These are phyloP conservation scores for Spisula subtruncata DNA, from an alignment of 2,888 invertebrate genomes.

Conservation along the genomic window DNA sequence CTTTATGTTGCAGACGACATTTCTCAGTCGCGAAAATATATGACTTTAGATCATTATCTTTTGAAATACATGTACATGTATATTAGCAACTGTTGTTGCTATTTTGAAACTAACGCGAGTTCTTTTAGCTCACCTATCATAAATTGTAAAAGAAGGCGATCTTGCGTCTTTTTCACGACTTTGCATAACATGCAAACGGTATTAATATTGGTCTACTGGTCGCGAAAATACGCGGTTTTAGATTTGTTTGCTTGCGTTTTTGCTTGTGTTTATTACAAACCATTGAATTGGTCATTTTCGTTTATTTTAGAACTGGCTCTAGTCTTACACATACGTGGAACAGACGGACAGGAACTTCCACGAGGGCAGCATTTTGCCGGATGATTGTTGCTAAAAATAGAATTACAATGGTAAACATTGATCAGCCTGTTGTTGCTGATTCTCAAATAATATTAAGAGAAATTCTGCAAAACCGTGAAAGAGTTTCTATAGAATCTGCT, in stretches of 20 bases:
- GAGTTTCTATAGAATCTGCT: constrained; percentile 90
- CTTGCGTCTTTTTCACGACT: too few species aligned
- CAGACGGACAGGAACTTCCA: not conserved
- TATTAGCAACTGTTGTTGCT: not conserved
- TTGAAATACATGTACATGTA: not conserved
- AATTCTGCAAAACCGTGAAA: constrained; percentile 95
- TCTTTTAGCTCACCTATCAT: too few species aligned
- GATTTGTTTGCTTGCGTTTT: too few species aligned
- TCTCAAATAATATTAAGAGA: constrained; percentile 93
- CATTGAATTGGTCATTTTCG: not conserved
- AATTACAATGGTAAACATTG: constrained; percentile 74
- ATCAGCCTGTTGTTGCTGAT: constrained; percentile 74
- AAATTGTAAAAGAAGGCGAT: too few species aligned
- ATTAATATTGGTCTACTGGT: too few species aligned
- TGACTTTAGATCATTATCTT: not conserved
- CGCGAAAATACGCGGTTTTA: not conserved
- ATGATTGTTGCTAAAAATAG: not conserved
- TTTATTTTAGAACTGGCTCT: not conserved
- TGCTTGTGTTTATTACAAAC: too few species aligned
- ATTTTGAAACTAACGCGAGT: not conserved
- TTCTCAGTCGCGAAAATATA: not conserved
- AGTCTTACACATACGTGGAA: not conserved
- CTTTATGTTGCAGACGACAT: not conserved
- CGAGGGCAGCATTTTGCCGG: constrained; percentile 12
- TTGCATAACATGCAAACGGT: too few species aligned